A percentile compares a stretch with the other conserved stretches of the same genome.
phyloP scores from a whole-genome alignment of 2,797 vertebrate genomes.

The Steatocranus sp. region DNA sequence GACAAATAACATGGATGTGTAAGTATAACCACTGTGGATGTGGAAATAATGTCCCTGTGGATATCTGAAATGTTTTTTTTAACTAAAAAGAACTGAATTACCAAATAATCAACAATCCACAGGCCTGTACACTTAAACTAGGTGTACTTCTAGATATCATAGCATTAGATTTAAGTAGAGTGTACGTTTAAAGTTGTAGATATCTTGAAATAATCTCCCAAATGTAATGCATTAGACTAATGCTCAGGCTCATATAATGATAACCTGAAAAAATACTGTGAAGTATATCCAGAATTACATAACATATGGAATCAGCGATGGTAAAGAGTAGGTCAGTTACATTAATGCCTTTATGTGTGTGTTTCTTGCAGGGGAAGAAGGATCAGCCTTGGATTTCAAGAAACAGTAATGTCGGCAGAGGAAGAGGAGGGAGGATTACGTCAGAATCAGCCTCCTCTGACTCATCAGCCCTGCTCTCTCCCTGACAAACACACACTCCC shows the following conservation, averaged over 20 bases:
- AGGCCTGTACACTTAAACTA: background rate
- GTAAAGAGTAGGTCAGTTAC: background rate
- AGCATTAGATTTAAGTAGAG: background rate
- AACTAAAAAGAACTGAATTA: rapidly evolving
- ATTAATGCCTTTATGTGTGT: background rate
- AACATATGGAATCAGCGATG: background rate
- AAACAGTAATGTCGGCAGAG: background rate
- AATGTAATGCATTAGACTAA: rapidly evolving
- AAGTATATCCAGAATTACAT: background rate
- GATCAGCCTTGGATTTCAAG: constrained; percentile 1
- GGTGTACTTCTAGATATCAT: rapidly evolving
- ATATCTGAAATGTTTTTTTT: background rate
- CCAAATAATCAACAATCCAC: background rate
- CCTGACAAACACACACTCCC: background rate
- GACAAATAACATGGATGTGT: background rate
- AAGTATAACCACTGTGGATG: background rate
- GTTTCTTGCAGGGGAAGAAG: background rate
- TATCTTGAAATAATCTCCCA: background rate
- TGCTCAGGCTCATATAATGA: background rate
- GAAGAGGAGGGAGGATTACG: constrained; percentile 23
- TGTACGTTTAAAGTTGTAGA: background rate
- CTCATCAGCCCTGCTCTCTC: constrained; percentile 37
- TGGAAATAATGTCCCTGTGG: background rate
- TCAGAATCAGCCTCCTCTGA: constrained; percentile 63
- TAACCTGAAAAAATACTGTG: background rate